Percentiles rank a stretch among this genome's conserved stretches.
Conservation (phyloP, 2,113 vertebrate species). For the Triplophysa siluroides region DNA sequence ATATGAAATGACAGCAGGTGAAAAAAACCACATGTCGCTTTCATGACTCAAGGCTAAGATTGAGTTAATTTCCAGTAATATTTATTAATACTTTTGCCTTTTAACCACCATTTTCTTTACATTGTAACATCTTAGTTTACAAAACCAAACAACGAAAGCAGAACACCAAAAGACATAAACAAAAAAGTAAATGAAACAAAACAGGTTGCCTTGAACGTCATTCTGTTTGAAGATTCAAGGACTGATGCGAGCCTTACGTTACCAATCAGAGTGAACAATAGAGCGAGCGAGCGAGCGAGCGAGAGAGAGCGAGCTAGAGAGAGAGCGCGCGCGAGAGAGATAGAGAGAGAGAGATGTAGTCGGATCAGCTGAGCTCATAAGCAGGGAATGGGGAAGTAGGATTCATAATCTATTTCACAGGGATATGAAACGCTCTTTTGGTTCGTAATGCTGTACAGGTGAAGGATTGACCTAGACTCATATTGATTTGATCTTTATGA, state of each 20-base stretch:
- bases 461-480: neutral
- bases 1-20: neutral
- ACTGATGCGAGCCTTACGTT: slow-evolving; percentile 33
- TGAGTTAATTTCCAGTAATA: no score
- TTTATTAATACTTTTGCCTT: no score
- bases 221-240: neutral
- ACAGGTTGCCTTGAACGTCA: slow-evolving; percentile 11
- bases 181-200: neutral
- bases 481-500: slow-evolving; percentile 4
- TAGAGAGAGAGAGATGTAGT: neutral
- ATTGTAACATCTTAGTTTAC: no score
- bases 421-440: neutral
- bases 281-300: slow-evolving; percentile 12
- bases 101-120: no score
- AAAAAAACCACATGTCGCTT: no score
- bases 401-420: slow-evolving; percentile 4
- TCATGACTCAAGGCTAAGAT: no score
- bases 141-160: no score
- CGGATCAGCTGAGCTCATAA: slow-evolving; percentile 21
- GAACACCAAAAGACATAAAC: neutral
- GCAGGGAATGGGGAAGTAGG: neutral
- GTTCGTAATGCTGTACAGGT: neutral
- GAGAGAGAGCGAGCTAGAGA: slow-evolving; percentile 9
- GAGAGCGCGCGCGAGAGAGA: slow-evolving; percentile 1
- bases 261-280: slow-evolving; percentile 41